Base-by-base conservation (phyloP, 2,797 vertebrate species). In the Sebastes kiyomatsui region DNA sequence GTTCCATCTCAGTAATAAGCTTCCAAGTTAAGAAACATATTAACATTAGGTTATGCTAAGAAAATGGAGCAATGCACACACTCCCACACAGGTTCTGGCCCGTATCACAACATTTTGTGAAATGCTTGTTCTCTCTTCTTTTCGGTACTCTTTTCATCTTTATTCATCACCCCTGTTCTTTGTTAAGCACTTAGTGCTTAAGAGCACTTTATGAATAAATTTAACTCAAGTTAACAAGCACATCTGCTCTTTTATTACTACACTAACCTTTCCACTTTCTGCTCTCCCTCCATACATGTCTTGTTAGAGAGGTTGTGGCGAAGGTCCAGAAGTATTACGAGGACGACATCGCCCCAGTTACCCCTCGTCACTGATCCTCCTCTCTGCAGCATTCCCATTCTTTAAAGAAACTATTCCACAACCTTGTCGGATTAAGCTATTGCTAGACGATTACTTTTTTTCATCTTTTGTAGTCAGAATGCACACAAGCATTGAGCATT, bases 161-260 rank as follows among this genome's bases (percentile, higher is more conserved):
- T 82, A 82, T 87, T 90, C 79, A 80, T 82, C 75, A 81, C 80
- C 68, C 72, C 38, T 80, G 69, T 75, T 84, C 79, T 79, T 71
- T 52, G 49, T 72, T 55, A 72, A 79, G 54, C 82, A 81, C 77
- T 83, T 67, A 65, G 6, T 38, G 49, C 67, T 77, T 67, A 80
- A 72, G 72, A 77, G 52, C 76, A 75, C 59, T 77, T 54, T 58
- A 58, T 84, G 76, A 87, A 87, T 88, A 79, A 5, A 82, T 84
- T 77, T 79, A 52, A 74, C 70, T 61, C 52, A 27, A 27, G 42
- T 76, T 80, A 84, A 85, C 79, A 84, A 72, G 72, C 60, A 67
- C 61, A 49, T 71, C 27, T 12, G 1, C 54, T 64, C 38, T 65
- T 65, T 73, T 62, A 49, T 64, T 75, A 35, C 70, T 23, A 60